Percentiles rank a stretch among this genome's conserved stretches.
phyloP scores from a whole-genome alignment of 2,888 invertebrate genomes.

The Watsonalla binaria region DNA sequence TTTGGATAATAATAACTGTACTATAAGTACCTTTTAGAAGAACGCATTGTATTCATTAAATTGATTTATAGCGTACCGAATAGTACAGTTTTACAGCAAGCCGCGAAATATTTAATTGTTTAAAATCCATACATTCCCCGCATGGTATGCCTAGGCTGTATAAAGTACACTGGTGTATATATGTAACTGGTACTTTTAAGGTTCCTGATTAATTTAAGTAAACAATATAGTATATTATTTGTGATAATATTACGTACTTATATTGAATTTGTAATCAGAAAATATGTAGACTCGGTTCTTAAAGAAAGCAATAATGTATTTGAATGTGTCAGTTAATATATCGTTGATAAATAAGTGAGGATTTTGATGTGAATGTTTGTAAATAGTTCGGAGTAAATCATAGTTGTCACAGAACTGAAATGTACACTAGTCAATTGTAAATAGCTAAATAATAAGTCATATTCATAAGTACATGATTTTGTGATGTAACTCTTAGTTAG shows the following conservation, averaged over 20 bases:
- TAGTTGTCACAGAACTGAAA: slow-evolving; percentile 73
- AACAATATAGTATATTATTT: slow-evolving; percentile 44
- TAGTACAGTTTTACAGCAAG: slow-evolving; percentile 38
- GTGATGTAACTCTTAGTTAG: slow-evolving; percentile 76
- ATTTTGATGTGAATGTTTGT: slow-evolving; percentile 35
- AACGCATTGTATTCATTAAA: slow-evolving; percentile 22
- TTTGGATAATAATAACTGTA: slow-evolving; percentile 25
- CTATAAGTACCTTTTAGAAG: slow-evolving; percentile 40
- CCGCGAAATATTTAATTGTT: slow-evolving; percentile 8
- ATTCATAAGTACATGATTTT: slow-evolving; percentile 66
- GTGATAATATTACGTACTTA: slow-evolving; percentile 75
- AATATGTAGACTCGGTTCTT: slow-evolving; percentile 25
- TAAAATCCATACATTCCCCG: slow-evolving; percentile 49
- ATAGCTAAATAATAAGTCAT: slow-evolving; percentile 54
- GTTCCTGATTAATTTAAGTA: slow-evolving; percentile 57
- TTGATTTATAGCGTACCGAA: slow-evolving; percentile 12
- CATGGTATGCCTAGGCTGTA: slow-evolving; percentile 24
- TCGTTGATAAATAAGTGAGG: neutral
- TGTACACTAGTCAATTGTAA: slow-evolving; percentile 79
- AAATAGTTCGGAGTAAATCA: slow-evolving; percentile 45
- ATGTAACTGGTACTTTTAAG: slow-evolving; percentile 46
- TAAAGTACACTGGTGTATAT: slow-evolving; percentile 13
- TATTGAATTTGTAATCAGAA: slow-evolving; percentile 43
- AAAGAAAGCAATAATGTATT: neutral
- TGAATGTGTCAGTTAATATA: neutral